Evolutionary conservation across 2,888 invertebrate species (phyloP).

Genomic region (Endomychus coccineus): DNA sequence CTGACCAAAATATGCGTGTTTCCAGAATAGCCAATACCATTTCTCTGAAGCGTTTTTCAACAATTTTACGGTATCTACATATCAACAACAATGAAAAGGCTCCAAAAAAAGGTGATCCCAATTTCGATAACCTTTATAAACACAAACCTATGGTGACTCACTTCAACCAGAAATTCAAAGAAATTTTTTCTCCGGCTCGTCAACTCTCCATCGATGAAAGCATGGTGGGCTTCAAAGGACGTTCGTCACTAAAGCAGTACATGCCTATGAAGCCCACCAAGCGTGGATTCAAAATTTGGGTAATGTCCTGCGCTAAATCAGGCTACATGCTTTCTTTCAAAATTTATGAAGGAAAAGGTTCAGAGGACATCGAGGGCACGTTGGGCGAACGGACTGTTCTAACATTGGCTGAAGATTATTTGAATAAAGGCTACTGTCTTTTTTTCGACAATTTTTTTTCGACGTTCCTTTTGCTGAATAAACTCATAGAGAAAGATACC

Average conservation of each 20-base stretch:
- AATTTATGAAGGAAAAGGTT: slow-evolving; percentile 18
- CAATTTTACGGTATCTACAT: slow-evolving; percentile 12
- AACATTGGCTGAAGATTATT: not conserved
- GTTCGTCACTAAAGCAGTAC: slow-evolving; percentile 22
- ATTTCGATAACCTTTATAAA: slow-evolving; percentile 24
- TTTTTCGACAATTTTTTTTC: slow-evolving; percentile 5
- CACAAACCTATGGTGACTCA: slow-evolving; percentile 17
- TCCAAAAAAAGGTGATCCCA: slow-evolving; percentile 5
- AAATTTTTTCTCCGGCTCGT: slow-evolving; percentile 14
- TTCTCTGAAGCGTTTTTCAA: slow-evolving; percentile 9
- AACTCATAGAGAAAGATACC: slow-evolving; percentile 5
- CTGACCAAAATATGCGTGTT: slow-evolving; percentile 6
- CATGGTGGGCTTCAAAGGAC: slow-evolving; percentile 25
- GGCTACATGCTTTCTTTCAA: slow-evolving; percentile 19
- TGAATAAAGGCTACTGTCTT: slow-evolving; percentile 1
- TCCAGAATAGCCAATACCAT: slow-evolving; percentile 1
- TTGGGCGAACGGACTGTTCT: not conserved
- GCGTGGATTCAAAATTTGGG: slow-evolving; percentile 25
- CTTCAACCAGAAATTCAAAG: slow-evolving; percentile 11
- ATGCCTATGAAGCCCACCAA: slow-evolving; percentile 26
- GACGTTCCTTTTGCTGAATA: slow-evolving; percentile 1
- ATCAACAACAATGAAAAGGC: slow-evolving; percentile 11
- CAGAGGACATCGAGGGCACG: not conserved
- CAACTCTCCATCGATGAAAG: slow-evolving; percentile 22
- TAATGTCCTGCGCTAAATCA: slow-evolving; percentile 18